A percentile compares a stretch with the other conserved stretches of the same genome.
These are phyloP conservation scores for Okapia johnstoni DNA, from an alignment of 2,113 vertebrate genomes.

Conservation along the genomic window DNA sequence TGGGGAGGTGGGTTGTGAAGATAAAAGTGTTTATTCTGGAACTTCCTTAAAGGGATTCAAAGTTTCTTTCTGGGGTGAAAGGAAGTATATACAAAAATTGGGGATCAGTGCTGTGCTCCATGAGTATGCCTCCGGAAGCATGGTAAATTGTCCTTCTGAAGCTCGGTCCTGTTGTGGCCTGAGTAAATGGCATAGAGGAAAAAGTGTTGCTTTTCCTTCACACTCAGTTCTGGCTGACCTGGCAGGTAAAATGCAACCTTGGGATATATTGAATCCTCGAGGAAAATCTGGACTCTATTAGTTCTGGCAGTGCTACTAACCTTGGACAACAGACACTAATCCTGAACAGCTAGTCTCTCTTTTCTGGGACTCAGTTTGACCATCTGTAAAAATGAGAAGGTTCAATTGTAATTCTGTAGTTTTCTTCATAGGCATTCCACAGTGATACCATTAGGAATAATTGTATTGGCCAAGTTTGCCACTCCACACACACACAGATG, in stretches of 20 bases:
- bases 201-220: background rate
- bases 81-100: background rate
- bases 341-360: background rate
- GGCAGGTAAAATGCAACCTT: background rate
- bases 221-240: background rate
- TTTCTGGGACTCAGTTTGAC: background rate
- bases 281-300: background rate
- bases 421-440: background rate
- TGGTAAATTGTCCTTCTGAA: background rate
- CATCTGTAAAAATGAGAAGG: background rate
- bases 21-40: background rate
- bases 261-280: background rate
- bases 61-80: background rate
- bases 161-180: background rate
- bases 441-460: background rate
- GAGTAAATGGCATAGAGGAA: background rate
- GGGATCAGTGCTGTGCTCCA: background rate
- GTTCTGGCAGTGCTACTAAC: background rate
- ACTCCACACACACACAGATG: fast-evolving
- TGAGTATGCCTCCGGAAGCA: background rate
- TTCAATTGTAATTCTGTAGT: background rate
- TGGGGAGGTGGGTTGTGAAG: background rate
- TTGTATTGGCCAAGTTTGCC: background rate
- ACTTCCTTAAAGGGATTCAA: background rate
- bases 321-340: background rate